Evolutionary conservation across 2,797 vertebrate genomes (phyloP).

Genomic region (Pseudotriccus pelzelni): DNA sequence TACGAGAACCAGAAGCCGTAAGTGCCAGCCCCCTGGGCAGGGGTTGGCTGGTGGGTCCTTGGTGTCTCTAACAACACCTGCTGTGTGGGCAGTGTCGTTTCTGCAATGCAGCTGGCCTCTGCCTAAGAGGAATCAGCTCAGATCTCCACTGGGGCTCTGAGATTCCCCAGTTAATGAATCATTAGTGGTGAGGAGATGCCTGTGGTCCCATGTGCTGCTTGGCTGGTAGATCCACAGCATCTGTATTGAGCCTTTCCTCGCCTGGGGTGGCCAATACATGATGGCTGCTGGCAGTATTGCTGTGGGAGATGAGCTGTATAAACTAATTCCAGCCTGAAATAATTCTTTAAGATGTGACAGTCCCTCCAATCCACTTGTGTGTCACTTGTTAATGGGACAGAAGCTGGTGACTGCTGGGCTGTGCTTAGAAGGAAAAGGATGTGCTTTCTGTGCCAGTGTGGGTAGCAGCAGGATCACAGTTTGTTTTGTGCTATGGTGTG

Average conservation of each 20-base stretch:
- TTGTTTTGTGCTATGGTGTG: background rate
- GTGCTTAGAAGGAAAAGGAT: background rate
- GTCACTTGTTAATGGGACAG: background rate
- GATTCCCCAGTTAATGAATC: background rate
- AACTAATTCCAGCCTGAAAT: background rate
- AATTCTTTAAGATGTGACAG: background rate
- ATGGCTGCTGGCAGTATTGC: background rate
- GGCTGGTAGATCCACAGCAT: background rate
- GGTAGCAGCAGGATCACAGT: background rate
- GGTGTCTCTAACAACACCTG: rapidly evolving
- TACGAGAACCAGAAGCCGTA: constrained; percentile 97
- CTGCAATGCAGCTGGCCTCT: background rate
- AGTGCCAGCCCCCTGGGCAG: constrained; percentile 56
- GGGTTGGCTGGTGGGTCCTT: background rate
- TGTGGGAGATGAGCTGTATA: background rate
- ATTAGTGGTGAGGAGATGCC: background rate
- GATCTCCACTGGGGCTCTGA: background rate
- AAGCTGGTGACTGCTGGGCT: background rate
- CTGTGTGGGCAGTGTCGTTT: background rate
- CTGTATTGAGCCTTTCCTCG: background rate
- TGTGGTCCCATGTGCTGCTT: background rate
- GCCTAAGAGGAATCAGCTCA: background rate
- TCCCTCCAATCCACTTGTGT: background rate
- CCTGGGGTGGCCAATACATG: background rate
- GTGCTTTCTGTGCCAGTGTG: background rate